phyloP scores from a whole-genome alignment of 1,140 invertebrate genomes.

The Microplitis mediator region DNA sequence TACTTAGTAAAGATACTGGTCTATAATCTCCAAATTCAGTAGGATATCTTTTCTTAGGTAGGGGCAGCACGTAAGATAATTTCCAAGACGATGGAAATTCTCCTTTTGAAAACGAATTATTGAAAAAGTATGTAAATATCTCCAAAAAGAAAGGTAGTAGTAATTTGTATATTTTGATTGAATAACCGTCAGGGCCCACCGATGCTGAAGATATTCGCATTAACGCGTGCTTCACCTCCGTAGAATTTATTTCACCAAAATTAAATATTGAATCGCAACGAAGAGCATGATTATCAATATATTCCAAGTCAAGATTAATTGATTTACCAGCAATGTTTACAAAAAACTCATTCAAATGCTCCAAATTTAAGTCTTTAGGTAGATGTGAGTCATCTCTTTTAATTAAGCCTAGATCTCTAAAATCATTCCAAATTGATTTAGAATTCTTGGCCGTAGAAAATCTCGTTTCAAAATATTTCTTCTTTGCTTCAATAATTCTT shows the following conservation, averaged over 20 bases:
- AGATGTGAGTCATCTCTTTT: background rate
- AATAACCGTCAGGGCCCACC: background rate
- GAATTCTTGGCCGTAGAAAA: background rate
- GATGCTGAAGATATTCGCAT: background rate
- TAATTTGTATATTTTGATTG: background rate
- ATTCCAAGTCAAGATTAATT: background rate
- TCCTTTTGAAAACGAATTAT: background rate
- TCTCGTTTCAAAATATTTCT: background rate
- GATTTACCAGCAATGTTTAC: background rate
- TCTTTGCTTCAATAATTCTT: too few relatives aligned
- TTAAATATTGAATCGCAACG: background rate
- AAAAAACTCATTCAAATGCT: background rate
- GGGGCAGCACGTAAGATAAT: background rate
- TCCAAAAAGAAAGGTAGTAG: background rate
- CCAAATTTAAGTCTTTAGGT: background rate
- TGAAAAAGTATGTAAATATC: slow-evolving; percentile 4
- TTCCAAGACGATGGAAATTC: background rate
- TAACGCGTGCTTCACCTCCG: background rate
- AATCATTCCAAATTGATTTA: slow-evolving; percentile 2
- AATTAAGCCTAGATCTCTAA: background rate
- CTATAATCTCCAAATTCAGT: background rate
- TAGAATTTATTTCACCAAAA: background rate
- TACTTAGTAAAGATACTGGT: slow-evolving; percentile 13
- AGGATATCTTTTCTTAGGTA: background rate
- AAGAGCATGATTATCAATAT: background rate